phyloP scores from a whole-genome alignment of 2,888 invertebrate species.

The Isoperla grammatica region DNA sequence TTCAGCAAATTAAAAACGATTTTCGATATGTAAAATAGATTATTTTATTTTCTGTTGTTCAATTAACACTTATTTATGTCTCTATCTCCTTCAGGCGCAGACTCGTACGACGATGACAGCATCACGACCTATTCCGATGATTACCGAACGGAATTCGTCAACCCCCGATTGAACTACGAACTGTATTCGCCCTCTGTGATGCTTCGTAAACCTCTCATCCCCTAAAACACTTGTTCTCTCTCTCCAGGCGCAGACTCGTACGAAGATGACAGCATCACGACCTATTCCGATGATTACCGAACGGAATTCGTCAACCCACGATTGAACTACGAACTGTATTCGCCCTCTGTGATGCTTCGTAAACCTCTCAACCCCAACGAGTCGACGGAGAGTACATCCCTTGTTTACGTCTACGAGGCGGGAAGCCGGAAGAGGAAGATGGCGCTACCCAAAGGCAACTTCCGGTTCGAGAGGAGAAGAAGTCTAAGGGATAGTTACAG shows the following conservation, averaged over 20 bases:
- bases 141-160: background rate
- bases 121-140: background rate
- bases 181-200: constrained; percentile 23
- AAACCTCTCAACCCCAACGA: background rate
- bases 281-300: background rate
- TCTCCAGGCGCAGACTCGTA: background rate
- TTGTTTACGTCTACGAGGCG: constrained; percentile 39
- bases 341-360: constrained; percentile 21
- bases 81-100: background rate
- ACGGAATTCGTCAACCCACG: constrained; percentile 5
- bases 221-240: background rate
- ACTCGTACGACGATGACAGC: constrained; percentile 7
- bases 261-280: background rate
- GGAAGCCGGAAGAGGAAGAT: constrained; percentile 38
- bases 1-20: no score
- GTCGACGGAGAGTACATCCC: constrained; percentile 29
- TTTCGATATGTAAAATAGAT: no score
- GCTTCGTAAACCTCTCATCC: constrained; percentile 1
- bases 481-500: constrained; percentile 29
- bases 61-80: no score
- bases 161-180: constrained; percentile 15
- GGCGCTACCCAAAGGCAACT: constrained; percentile 37
- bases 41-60: no score
- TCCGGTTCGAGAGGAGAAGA: constrained; percentile 35
- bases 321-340: constrained; percentile 23